Evolutionary conservation across 2,888 invertebrate genomes (phyloP), one percentile per base, ranked within the genome.

Genomic region (Tachina fera): DNA sequence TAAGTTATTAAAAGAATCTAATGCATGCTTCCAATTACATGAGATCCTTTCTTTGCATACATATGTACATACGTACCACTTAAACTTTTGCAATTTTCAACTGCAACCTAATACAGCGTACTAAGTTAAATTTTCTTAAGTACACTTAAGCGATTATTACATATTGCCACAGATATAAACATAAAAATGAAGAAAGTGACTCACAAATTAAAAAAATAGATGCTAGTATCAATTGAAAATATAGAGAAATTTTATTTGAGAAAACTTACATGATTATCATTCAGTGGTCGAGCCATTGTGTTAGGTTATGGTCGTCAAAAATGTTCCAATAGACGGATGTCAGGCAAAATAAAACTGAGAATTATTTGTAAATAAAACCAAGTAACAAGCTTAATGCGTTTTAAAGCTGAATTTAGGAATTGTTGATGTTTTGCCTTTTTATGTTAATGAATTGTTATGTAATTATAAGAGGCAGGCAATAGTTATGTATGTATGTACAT

Each of bases 221-320:
- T 45, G 4, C 22, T 22, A 22, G 22, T 22, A 22, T 4, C 4
- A 53, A 53, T 45, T 53, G 31, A 45, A 51, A 41, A 11, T 11
- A 61, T 61, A 39, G 8, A 51, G n/a, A 31, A 31, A 60, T 13
- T 61, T 51, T n/a, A n/a, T 22, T 68, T 16, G 11, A 9, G 56
- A 45, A 47, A 83, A 86, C 86, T 86, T 83, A 86, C 86, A 83
- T 80, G 72, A 67, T 71, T 86, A 75, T 86, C 86, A 76, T 43
- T 75, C 43, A 83, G 71, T 79, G 83, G 82, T 83, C 82, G 75
- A n/a, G 86, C 82, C 86, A 86, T 85, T 83, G 85, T 65, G 70
- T 60, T 78, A 79, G 81, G 82, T 85, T 85, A 85, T 75, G 79
- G 85, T 76, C 41, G 56, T 47, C 47, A 39, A 43, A 61, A 31